These are phyloP conservation scores for Mythimna ferrago DNA, from an alignment of 2,888 invertebrate species.

Conservation along the genomic window DNA sequence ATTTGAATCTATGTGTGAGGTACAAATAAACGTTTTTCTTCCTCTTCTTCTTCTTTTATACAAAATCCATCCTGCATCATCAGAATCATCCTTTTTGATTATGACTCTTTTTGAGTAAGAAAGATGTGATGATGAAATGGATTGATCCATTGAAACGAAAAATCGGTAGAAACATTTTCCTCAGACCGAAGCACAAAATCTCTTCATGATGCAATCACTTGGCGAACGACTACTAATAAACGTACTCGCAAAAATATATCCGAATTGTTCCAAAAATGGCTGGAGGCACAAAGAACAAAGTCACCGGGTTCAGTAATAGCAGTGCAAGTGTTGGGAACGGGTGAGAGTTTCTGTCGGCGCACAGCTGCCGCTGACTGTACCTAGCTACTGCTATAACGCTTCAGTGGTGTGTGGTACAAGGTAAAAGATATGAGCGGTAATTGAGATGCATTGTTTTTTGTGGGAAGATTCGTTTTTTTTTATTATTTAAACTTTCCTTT, in stretches of 20 bases:
- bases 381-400: conserved; percentile 27
- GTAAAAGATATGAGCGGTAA: conserved; percentile 9
- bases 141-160: too few relatives aligned
- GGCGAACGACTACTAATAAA: background rate
- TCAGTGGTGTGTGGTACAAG: conserved; percentile 15
- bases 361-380: conserved; percentile 59
- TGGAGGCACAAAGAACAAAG: conserved; percentile 45
- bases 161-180: background rate
- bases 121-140: too few relatives aligned
- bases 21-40: too few relatives aligned
- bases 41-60: too few relatives aligned
- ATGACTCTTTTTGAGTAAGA: too few relatives aligned
- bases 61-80: too few relatives aligned
- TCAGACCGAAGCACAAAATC: background rate
- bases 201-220: background rate
- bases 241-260: conserved; percentile 9
- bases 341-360: conserved; percentile 48
- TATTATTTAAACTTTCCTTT: too few relatives aligned
- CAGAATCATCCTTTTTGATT: too few relatives aligned
- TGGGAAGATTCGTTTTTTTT: background rate
- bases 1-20: too few relatives aligned
- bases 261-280: conserved; percentile 32
- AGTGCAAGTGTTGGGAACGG: conserved; percentile 51
- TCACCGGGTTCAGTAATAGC: conserved; percentile 48
- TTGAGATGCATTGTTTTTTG: background rate